Conservation (phyloP, 92 coral and sea anemone species). For the Galaxea fascicularis region DNA sequence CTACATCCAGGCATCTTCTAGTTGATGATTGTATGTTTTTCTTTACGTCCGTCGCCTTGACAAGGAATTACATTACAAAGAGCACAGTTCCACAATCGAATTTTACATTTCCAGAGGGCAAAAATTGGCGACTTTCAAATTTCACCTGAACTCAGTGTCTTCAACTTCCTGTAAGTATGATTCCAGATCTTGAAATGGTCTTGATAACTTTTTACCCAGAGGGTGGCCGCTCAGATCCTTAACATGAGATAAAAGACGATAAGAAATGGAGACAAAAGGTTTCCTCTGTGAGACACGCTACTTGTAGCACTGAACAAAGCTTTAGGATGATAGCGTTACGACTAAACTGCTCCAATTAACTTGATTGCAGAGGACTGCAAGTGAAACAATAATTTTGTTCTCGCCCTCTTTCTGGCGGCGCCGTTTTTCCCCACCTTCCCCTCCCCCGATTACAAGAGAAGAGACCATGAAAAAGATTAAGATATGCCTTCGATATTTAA, state of each 20-base stretch:
- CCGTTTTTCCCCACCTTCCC: no score
- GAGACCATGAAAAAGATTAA: no score
- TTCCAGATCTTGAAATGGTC: slow-evolving; percentile 88
- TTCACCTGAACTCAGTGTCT: slow-evolving; percentile 75
- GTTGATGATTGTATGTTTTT: no score
- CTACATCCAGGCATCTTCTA: no score
- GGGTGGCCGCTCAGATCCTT: slow-evolving; percentile 94
- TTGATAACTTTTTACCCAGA: slow-evolving; percentile 83
- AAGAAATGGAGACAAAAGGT: background rate
- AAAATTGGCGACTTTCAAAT: no score
- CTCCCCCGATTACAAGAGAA: no score
- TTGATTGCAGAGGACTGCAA: background rate
- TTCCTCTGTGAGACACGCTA: background rate
- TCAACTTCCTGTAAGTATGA: slow-evolving; percentile 83
- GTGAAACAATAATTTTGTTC: background rate
- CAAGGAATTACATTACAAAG: no score
- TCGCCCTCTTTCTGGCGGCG: background rate
- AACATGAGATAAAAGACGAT: background rate
- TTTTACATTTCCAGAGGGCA: no score
- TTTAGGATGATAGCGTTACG: background rate
- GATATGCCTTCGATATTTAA: no score
- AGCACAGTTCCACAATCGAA: no score
- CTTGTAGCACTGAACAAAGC: background rate
- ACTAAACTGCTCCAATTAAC: background rate
- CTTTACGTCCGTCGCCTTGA: no score